These are phyloP conservation scores for Melipona bicolor DNA, from an alignment of 2,888 invertebrate species.

Conservation along the genomic window DNA sequence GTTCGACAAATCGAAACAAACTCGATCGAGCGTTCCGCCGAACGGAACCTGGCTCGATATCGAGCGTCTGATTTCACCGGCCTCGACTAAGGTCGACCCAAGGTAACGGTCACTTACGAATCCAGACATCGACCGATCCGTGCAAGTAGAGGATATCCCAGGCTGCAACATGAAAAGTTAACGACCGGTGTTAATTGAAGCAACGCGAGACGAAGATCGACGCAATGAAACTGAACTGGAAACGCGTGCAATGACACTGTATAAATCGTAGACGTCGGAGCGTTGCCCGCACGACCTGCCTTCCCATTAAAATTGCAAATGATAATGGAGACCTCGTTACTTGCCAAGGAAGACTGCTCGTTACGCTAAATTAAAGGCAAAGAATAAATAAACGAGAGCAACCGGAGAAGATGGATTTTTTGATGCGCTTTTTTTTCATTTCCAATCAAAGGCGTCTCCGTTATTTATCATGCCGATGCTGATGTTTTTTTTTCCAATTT, in stretches of 20 bases:
- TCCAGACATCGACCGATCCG: background rate
- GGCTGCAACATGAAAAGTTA: background rate
- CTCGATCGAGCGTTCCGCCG: slow-evolving; percentile 23
- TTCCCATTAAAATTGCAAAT: slow-evolving; percentile 22
- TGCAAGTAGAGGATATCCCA: background rate
- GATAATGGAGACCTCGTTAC: slow-evolving; percentile 29
- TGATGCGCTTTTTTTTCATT: slow-evolving; percentile 1
- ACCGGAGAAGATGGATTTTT: background rate
- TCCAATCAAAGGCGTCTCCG: background rate
- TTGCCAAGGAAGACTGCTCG: slow-evolving; percentile 5
- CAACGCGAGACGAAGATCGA: background rate
- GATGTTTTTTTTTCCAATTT: background rate
- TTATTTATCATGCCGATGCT: background rate
- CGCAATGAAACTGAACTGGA: slow-evolving; percentile 12
- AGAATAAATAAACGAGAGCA: slow-evolving; percentile 12
- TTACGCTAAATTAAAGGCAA: slow-evolving; percentile 9
- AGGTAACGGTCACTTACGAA: slow-evolving; percentile 59
- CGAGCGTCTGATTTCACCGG: slow-evolving; percentile 63
- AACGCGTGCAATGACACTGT: background rate
- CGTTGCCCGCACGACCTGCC: too few species aligned
- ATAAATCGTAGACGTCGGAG: background rate
- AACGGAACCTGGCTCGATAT: slow-evolving; percentile 54
- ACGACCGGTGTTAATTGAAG: slow-evolving; percentile 7
- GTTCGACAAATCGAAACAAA: slow-evolving; percentile 38
- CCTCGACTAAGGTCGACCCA: slow-evolving; percentile 64